Evolutionary conservation across 2,797 vertebrate genomes (phyloP).

Genomic region (Mionectes olivaceus): DNA sequence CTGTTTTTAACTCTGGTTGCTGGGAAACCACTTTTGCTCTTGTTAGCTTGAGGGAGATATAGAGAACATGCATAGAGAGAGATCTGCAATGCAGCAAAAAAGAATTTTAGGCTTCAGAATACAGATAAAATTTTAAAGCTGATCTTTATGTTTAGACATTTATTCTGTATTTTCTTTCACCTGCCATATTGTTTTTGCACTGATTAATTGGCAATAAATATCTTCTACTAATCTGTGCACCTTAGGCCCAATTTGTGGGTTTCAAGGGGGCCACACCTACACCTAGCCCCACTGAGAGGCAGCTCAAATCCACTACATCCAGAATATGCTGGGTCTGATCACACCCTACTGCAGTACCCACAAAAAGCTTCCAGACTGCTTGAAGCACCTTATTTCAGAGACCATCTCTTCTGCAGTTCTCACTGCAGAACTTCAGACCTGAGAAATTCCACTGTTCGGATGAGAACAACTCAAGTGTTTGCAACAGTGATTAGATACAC

Average conservation of each 20-base stretch:
- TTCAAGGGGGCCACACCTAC: background rate
- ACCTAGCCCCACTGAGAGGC: background rate
- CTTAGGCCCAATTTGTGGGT: background rate
- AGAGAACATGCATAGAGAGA: constrained; percentile 58
- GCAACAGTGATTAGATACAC: accelerated
- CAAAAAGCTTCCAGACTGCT: background rate
- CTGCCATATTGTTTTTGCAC: background rate
- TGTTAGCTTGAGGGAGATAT: constrained; percentile 73
- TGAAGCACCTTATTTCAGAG: background rate
- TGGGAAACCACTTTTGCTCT: constrained; percentile 73
- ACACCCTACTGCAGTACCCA: background rate
- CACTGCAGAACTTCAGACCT: background rate
- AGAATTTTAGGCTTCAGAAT: constrained; percentile 55
- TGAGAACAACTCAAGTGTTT: background rate
- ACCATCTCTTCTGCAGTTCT: background rate
- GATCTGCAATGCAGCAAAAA: constrained; percentile 69
- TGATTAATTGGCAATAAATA: background rate
- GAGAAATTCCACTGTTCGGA: background rate
- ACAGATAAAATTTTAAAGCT: constrained; percentile 28
- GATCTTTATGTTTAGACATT: background rate
- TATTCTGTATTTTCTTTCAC: background rate
- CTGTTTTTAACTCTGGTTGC: constrained; percentile 74
- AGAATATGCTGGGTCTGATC: background rate
- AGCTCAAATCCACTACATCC: background rate
- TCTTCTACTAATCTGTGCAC: background rate